Base-by-base conservation (phyloP, 2,797 vertebrate species). In the Streptopelia turtur region DNA sequence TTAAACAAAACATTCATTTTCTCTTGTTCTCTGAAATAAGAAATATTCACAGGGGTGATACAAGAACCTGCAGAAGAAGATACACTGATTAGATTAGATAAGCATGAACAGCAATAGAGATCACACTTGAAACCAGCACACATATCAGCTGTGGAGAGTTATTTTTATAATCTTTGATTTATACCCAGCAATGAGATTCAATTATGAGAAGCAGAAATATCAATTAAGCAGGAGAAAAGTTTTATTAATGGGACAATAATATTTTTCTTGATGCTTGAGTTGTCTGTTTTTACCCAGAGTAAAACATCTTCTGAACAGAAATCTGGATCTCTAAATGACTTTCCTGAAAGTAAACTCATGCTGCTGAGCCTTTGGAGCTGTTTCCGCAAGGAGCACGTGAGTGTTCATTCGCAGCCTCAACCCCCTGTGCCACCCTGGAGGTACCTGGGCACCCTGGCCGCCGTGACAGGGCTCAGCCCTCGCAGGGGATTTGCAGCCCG, bases 11-110 rank as follows among this genome's bases (percentile, higher is more conserved):
- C 13, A 76, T 55, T 89, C 27, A 9, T 49, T 81, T 90, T 69
- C 90, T 71, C 47, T 89, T 78, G 47, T 91, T 94, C 72, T 83
- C 68, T 53, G 57, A 93, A 94, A 88, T 50, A 80, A 76, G n/a
- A 79, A 61, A 23, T 37, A 84, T 84, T 93, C 33, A 60, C 60
- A 57, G n/a, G n/a, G n/a, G 68, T 43, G 59, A 91, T 79, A 69
- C 24, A 83, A 81, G 86, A 85, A 93, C 61, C 53, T 89, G 71
- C 70, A 90, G 74, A 82, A 87, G 87, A 91, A 94, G 94, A 93
- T 95, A 95, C 81, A 87, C 92, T 92, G 95, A 95, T 97, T 95
- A 96, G 86, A 96, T 96, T 95, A 95, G 94, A 96, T 95, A 94
- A 93, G 86, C 93, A 95, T 93, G 93, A 97, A 95, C 68, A 94